Base-by-base conservation (phyloP, 2,113 vertebrate genomes). In the Pavo muticus region DNA sequence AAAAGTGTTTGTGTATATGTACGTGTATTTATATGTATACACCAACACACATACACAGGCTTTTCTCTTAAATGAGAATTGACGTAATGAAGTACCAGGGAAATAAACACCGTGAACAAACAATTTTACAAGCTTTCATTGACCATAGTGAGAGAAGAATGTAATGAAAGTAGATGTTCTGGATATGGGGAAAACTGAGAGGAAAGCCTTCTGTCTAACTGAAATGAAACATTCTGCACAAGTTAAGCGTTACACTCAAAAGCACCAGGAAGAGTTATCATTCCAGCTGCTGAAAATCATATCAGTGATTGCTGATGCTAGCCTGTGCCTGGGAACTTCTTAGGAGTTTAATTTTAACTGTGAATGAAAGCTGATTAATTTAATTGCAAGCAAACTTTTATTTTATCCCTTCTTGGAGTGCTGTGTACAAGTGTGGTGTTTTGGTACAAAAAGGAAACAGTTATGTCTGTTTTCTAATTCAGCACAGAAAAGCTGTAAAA, bases 351-450 rank as follows among this genome's bases (percentile, higher is more conserved):
- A 93, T 93, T 44, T 73, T 95, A 88, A 75, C 86, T 88, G 72
- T 93, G 95, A 94, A 93, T 95, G 94, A 95, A 95, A 96, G 67
- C 64, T 93, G 84, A 94, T 96, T 92, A 96, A 93, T 96, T 91
- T 94, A 97, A 96, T 96, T 96, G 84, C 86, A 91, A 84, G 72
- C 63, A 95, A 87, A 72, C 89, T 95, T 84, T 80, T 92, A 74
- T 95, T 91, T 95, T 83, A 25, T 60, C 14, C 20, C 92, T 76
- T 91, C 48, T 90, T 77, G 37, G 32, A 76, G 29, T 27, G 73
- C 86, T 29, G 39, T 64, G n/a, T 87, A 74, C 76, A 30, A 88
- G 87, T 39, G 0, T 50, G 16, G 73, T 93, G 37, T 92, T 97
- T 89, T 45, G 90, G 87, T 93, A 96, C 92, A 83, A 71, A 91